These are phyloP conservation scores for Lethocerus indicus DNA, from an alignment of 1,140 invertebrate genomes.

Conservation along the genomic window DNA sequence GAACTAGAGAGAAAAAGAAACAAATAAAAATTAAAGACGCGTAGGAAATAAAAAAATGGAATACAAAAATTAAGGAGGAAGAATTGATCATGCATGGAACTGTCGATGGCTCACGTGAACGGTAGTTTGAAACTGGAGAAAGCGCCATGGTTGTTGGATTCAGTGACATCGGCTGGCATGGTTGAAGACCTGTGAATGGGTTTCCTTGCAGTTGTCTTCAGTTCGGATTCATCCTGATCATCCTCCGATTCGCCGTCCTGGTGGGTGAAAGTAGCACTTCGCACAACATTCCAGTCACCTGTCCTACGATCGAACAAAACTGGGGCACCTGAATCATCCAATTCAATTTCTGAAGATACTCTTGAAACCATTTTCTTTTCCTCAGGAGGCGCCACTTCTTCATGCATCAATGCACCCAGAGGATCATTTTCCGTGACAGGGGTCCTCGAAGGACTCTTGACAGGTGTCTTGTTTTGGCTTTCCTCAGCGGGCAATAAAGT, in stretches of 20 bases:
- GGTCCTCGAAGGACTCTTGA: conserved; percentile 43
- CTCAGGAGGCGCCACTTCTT: conserved; percentile 27
- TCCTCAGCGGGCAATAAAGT: neutral
- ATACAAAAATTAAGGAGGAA: conserved; percentile 18
- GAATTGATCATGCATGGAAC: conserved; percentile 3
- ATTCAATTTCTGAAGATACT: conserved; percentile 18
- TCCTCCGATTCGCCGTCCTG: conserved; percentile 14
- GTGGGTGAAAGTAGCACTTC: conserved; percentile 18
- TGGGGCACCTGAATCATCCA: conserved; percentile 19
- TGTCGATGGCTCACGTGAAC: conserved; percentile 49
- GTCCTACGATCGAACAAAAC: conserved; percentile 17
- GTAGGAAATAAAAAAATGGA: conserved; percentile 6
- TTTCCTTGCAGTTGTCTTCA: conserved; percentile 19
- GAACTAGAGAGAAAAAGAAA: conserved; percentile 21
- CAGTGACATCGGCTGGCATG: conserved; percentile 45
- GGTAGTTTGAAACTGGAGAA: conserved; percentile 63
- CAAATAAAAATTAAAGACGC: conserved; percentile 12
- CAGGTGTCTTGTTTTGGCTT: conserved; percentile 21
- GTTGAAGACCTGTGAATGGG: conserved; percentile 60
- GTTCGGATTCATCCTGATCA: conserved; percentile 14
- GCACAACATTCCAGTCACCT: conserved; percentile 20
- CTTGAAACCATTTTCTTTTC: conserved; percentile 14
- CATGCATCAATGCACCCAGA: conserved; percentile 49
- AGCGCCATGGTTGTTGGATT: conserved; percentile 24
- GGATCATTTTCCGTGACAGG: conserved; percentile 83